Conservation (phyloP, 1,140 invertebrate genomes). For the Macrotrachela quadricornifera region DNA sequence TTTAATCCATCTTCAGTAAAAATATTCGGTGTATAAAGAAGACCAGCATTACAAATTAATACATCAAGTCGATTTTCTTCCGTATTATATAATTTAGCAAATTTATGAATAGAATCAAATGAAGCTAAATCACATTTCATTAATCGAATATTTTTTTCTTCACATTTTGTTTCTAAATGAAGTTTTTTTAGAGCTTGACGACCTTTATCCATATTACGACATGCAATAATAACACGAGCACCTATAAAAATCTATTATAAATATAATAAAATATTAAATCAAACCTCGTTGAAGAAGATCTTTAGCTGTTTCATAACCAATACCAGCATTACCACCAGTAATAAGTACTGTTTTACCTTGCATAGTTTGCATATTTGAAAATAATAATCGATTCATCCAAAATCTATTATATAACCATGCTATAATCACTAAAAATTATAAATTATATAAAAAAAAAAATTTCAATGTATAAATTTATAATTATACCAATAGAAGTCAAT, state of each 20-base stretch:
- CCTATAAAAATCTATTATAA: slow-evolving; percentile 14
- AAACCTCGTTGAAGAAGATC: slow-evolving; percentile 41
- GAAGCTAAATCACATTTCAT: slow-evolving; percentile 16
- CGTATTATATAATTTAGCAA: slow-evolving; percentile 24
- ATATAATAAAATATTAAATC: neutral
- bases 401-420: too few relatives aligned
- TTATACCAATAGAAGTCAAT: too few relatives aligned
- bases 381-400: too few relatives aligned
- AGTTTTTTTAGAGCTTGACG: slow-evolving; percentile 34
- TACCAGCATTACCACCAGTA: slow-evolving; percentile 1
- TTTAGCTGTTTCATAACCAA: slow-evolving; percentile 4
- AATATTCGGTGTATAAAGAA: slow-evolving; percentile 11
- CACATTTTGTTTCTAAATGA: slow-evolving; percentile 31
- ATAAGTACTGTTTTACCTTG: neutral
- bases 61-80: slow-evolving; percentile 50
- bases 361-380: neutral
- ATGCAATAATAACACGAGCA: slow-evolving; percentile 50
- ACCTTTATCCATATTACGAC: slow-evolving; percentile 36
- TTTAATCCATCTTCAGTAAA: too few relatives aligned
- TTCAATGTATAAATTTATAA: too few relatives aligned
- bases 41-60: slow-evolving; percentile 26
- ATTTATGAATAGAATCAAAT: slow-evolving; percentile 15
- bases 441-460: too few relatives aligned
- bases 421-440: too few relatives aligned
- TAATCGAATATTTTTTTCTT: slow-evolving; percentile 10